Evolutionary conservation across 2,113 vertebrate species (phyloP).

Genomic region (Scytalopus superciliaris): DNA sequence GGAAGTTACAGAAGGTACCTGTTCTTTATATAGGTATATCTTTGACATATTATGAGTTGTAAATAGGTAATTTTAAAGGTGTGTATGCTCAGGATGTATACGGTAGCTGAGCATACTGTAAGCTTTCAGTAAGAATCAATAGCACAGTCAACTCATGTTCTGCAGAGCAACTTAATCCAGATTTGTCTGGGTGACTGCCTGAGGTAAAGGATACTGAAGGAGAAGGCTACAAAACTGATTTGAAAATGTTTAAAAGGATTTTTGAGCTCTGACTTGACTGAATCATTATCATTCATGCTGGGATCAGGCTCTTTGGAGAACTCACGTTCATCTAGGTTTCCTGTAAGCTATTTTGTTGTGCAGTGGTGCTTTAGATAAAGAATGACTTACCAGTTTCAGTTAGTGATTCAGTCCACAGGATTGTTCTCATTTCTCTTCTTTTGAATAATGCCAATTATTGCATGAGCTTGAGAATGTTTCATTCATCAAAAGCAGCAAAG

Average conservation of each 20-base stretch:
- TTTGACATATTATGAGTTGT: not conserved
- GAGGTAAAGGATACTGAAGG: not conserved
- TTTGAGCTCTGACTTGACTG: not conserved
- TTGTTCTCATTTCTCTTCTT: not conserved
- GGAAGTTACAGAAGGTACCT: not conserved
- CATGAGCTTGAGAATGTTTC: not conserved
- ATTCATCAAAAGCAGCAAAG: not conserved
- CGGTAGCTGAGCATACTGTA: not conserved
- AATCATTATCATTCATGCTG: not conserved
- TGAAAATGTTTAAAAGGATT: not conserved
- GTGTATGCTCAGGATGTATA: accelerated
- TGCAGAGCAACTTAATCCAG: not conserved
- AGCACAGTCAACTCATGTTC: accelerated
- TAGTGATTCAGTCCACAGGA: not conserved
- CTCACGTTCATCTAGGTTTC: not conserved
- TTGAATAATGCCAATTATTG: not conserved
- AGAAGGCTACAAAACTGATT: not conserved
- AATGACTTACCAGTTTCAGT: not conserved
- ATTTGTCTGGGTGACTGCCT: not conserved
- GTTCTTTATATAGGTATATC: not conserved
- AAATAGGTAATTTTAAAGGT: not conserved
- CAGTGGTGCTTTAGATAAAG: not conserved
- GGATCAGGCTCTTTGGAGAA: not conserved
- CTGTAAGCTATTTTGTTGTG: not conserved
- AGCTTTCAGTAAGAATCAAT: not conserved